Conservation (phyloP, 2,113 vertebrate species). For the Sinocyclocheilus maitianheensis region DNA sequence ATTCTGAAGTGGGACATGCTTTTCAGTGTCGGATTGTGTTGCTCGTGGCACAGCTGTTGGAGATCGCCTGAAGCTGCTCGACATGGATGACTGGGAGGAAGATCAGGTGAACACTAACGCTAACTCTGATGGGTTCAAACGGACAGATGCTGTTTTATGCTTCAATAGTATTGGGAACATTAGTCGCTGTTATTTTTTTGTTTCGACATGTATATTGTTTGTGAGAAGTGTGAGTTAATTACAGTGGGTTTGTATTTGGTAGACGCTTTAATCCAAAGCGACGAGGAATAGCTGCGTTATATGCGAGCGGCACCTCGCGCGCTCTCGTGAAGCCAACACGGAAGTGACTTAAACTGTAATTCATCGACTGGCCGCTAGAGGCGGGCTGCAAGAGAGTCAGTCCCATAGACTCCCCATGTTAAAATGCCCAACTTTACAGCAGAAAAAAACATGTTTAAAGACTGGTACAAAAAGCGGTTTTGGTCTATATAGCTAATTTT, state of each 20-base stretch:
- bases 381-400: too few species aligned
- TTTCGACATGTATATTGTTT: neutral
- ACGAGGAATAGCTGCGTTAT: too few species aligned
- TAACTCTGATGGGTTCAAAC: too few species aligned
- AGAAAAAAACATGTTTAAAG: too few species aligned
- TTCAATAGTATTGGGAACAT: neutral
- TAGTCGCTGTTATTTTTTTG: neutral
- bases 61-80: neutral
- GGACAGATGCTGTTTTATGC: neutral
- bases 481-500: too few species aligned
- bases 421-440: too few species aligned
- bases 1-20: neutral
- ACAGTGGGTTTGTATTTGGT: neutral
- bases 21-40: neutral
- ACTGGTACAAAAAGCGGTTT: too few species aligned
- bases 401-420: too few species aligned
- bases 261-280: neutral
- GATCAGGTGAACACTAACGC: conserved; percentile 28
- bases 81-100: conserved; percentile 59
- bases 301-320: too few species aligned
- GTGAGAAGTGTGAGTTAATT: neutral
- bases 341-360: too few species aligned
- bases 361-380: too few species aligned
- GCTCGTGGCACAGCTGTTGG: neutral
- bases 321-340: too few species aligned